Evolutionary conservation across 2,888 invertebrate species (phyloP), one percentile per base, ranked within the genome.

Genomic region (Heliconius charithonia): DNA sequence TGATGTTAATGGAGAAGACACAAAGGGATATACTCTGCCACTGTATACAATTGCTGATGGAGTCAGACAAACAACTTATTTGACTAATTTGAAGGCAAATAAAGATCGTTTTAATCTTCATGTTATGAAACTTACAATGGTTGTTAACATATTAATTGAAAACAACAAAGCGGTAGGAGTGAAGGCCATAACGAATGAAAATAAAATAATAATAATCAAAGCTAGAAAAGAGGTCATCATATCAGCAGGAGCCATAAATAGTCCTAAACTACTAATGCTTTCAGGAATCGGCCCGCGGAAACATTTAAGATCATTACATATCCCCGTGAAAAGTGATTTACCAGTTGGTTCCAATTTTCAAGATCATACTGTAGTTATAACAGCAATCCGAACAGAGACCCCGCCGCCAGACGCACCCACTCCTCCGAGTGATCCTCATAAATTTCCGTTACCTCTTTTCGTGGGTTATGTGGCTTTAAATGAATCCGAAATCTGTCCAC

Each of bases 81-180:
- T 92, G 22, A 71, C 81, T n/a, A 85, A 83, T 45, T 63, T 87
- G 27, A 56, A 78, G 13, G 78, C 81, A 13, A 78, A 82, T 6
- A 85, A 83, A 76, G 27, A 83, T 12, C 79, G 88, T 85, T 45
- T 96, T 96, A 25, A 96, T 96, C 51, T 93, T 96, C 71, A 96
- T 96, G 85, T 87, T 19, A 74, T 82, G 12, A 86, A 83, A 76
- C 81, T 82, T 10, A 83, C 84, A n/a, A 65, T 83, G 7, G 86
- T 82, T 0, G 84, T 81, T 0, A 82, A 87, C 82, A 84, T 84
- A 59, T 83, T 88, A 12, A 85, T 86, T 59, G 65, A 79, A 1
- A 65, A 84, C 12, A 85, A 85, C 9, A 85, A 81, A 63, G 86
- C 86, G 3, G 76, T 84, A 16, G 86, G 86, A 2, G 85, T 87